A percentile compares a stretch with the other conserved stretches of the same genome.
Conservation (phyloP, 2,113 vertebrate species). For the Indicator maculatus region DNA sequence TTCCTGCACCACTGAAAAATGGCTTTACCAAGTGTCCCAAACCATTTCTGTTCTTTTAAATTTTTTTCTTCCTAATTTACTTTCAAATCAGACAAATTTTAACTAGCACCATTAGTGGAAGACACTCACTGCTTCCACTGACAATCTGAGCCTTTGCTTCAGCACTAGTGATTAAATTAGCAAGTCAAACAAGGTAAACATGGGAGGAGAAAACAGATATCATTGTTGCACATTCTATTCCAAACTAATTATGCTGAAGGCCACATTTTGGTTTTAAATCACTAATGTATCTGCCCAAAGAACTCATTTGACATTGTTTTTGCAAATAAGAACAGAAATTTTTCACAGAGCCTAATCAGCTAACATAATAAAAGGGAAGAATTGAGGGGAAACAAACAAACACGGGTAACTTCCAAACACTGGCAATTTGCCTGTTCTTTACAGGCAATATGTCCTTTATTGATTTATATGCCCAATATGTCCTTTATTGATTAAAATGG, state of each 20-base stretch:
- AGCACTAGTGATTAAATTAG: conserved; percentile 47
- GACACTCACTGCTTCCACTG: background rate
- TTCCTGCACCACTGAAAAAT: background rate
- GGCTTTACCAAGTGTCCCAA: background rate
- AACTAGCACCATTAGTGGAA: background rate
- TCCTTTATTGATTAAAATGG: conserved; percentile 18
- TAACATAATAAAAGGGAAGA: background rate
- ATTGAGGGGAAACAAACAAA: background rate
- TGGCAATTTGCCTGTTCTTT: background rate
- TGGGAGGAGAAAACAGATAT: background rate
- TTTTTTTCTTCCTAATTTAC: background rate
- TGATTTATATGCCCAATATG: background rate
- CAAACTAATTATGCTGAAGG: conserved; percentile 7
- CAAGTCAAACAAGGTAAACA: conserved; percentile 42
- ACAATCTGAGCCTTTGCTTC: background rate
- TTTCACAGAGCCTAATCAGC: background rate
- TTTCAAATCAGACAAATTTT: background rate
- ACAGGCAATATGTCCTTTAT: background rate
- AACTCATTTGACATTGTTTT: background rate
- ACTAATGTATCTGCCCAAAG: background rate
- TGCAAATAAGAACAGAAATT: background rate
- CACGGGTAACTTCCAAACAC: background rate
- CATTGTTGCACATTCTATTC: background rate
- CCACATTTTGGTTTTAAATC: conserved; percentile 4
- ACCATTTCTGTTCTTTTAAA: background rate